These are phyloP conservation scores for Habrosyne pyritoides DNA, from an alignment of 2,888 invertebrate species.

Conservation along the genomic window DNA sequence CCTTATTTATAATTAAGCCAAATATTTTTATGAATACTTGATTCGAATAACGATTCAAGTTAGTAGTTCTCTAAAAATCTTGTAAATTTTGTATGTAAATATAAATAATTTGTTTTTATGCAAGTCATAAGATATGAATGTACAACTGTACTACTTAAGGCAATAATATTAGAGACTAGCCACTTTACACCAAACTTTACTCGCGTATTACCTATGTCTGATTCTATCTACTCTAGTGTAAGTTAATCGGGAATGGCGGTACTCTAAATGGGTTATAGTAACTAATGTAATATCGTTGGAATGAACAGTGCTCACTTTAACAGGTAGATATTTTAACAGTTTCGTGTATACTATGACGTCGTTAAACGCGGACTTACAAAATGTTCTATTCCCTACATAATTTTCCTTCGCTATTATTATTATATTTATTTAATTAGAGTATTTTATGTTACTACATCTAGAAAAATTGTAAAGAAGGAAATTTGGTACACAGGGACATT, in stretches of 20 bases:
- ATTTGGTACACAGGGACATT: slow-evolving; percentile 77
- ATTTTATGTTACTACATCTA: slow-evolving; percentile 58
- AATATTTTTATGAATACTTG: too few relatives aligned
- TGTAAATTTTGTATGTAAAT: not conserved
- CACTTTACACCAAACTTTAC: not conserved
- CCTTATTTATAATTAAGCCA: not conserved
- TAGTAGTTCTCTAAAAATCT: too few relatives aligned
- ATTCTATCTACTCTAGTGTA: not conserved
- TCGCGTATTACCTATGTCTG: not conserved
- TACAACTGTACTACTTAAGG: not conserved
- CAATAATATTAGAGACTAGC: not conserved
- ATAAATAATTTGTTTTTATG: not conserved
- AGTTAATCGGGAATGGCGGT: not conserved
- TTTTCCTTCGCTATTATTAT: slow-evolving; percentile 25
- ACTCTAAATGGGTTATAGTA: not conserved
- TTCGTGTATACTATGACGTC: not conserved
- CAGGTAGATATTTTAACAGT: not conserved
- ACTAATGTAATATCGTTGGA: not conserved
- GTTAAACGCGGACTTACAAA: not conserved
- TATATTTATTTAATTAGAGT: slow-evolving; percentile 28
- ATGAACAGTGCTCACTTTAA: not conserved
- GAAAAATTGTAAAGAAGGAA: slow-evolving; percentile 82
- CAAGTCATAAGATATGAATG: not conserved
- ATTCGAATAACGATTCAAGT: too few relatives aligned
- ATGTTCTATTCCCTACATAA: slow-evolving; percentile 16